phyloP scores from a whole-genome alignment of 2,888 invertebrate genomes.

The Monoplex corrugatus region DNA sequence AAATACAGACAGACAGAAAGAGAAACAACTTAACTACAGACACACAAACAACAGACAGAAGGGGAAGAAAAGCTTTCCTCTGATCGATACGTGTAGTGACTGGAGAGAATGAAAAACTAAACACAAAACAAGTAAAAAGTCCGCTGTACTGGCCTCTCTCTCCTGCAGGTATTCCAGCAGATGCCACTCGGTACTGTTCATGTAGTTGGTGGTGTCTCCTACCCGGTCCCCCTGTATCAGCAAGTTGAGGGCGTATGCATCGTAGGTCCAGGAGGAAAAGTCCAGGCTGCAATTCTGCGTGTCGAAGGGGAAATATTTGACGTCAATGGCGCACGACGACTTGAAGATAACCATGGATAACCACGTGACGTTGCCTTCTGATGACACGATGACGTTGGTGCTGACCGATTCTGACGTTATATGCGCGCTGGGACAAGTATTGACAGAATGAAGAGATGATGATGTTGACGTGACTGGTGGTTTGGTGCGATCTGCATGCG shows the following conservation, averaged over 20 bases:
- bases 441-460: too few relatives aligned
- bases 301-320: slow-evolving; percentile 85
- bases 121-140: too few relatives aligned
- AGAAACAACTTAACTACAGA: too few relatives aligned
- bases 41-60: too few relatives aligned
- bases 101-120: too few relatives aligned
- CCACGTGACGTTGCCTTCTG: slow-evolving; percentile 84
- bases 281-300: slow-evolving; percentile 84
- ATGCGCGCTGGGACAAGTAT: slow-evolving; percentile 24
- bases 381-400: slow-evolving; percentile 84
- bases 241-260: slow-evolving; percentile 81
- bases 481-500: too few relatives aligned
- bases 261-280: slow-evolving; percentile 85
- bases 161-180: slow-evolving; percentile 84
- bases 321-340: slow-evolving; percentile 84
- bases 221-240: slow-evolving; percentile 84
- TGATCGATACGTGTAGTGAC: too few relatives aligned
- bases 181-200: slow-evolving; percentile 95
- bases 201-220: slow-evolving; percentile 93
- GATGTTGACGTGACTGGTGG: too few relatives aligned
- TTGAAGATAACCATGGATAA: slow-evolving; percentile 84
- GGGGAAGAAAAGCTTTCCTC: too few relatives aligned
- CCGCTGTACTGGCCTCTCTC: slow-evolving; percentile 68
- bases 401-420: slow-evolving; percentile 68
- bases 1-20: too few relatives aligned